Base-by-base conservation (phyloP, 2,797 vertebrate species). In the Sternotherus odoratus region DNA sequence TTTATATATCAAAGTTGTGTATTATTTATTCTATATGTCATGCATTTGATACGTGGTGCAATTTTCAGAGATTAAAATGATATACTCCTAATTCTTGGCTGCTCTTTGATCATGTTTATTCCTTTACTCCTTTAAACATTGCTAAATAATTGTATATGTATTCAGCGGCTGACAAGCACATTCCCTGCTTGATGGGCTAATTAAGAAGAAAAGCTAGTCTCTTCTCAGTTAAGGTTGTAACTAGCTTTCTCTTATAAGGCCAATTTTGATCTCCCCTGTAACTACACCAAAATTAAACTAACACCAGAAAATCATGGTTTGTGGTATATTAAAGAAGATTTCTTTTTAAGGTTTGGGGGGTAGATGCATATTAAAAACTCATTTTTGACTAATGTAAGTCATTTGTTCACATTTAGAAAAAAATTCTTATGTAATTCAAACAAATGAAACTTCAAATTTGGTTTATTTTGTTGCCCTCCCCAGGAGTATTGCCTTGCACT, bases 1-100 rank as follows among this genome's bases (percentile, higher is more conserved):
- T 96, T 97, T 95, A 97, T 92, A 96, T 94, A 97, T 96, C 74
- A 94, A 10, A 94, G 91, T 93, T 95, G 63, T 77, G 85, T 93
- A 75, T 97, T 96, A 96, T 95, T 96, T 94, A 92, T 96, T 97
- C 79, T 96, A 81, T 93, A 96, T 96, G 93, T 93, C 91, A 93
- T 83, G 79, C 83, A 93, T 97, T 96, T 97, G 96, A 96, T 95
- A 88, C 92, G 94, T 79, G 90, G 91, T 3, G 74, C 96, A 97
- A 97, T 97, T 97, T 97, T 96, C 96, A 96, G 95, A 97, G 96
- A 97, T 97, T 97, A 97, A 97, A 97, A 97, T 95, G 93, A 96
- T 96, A 95, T 95, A 95, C 84, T 91, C 92, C 77, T 97, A 97
- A 97, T 97, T 97, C 96, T 96, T 96, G 92, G 91, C 85, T 91